These are phyloP conservation scores for Dendroctonus valens DNA, from an alignment of 1,140 invertebrate species.

Conservation along the genomic window DNA sequence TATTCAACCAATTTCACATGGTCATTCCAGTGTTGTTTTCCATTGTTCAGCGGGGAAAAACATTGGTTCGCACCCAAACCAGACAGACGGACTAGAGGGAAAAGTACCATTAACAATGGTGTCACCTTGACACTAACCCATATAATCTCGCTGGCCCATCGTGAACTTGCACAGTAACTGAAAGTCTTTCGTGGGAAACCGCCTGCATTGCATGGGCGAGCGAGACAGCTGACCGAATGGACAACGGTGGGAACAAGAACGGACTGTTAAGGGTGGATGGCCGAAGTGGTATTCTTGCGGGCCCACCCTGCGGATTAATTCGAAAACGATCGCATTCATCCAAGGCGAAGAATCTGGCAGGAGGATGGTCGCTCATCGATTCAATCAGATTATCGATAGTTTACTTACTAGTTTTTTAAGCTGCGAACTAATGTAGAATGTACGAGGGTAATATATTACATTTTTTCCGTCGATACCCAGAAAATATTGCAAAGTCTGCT, in stretches of 20 bases:
- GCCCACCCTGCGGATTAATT: slow-evolving; percentile 35
- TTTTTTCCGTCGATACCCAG: too few species aligned
- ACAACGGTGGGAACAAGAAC: slow-evolving; percentile 15
- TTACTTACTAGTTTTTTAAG: too few species aligned
- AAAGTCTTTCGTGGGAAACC: slow-evolving; percentile 47
- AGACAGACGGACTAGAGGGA: too few species aligned
- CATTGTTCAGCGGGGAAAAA: too few species aligned
- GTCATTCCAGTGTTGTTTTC: too few species aligned
- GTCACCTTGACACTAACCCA: slow-evolving; percentile 12
- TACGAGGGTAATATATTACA: too few species aligned
- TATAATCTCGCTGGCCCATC: slow-evolving; percentile 1
- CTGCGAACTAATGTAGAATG: too few species aligned
- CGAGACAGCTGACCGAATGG: slow-evolving; percentile 3
- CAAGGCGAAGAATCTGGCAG: slow-evolving; percentile 8
- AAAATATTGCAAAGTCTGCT: too few species aligned
- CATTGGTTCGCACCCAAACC: too few species aligned
- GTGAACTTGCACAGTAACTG: slow-evolving; percentile 29
- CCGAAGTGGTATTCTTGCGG: slow-evolving; percentile 29
- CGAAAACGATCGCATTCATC: slow-evolving; percentile 12
- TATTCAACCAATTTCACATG: too few species aligned
- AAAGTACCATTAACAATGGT: neutral
- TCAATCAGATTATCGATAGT: slow-evolving; percentile 1
- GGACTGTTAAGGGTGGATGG: slow-evolving; percentile 29
- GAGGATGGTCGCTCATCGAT: slow-evolving; percentile 4
- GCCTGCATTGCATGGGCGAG: slow-evolving; percentile 31